Conservation (phyloP, 2,888 invertebrate species). For the Coleophora deauratella region DNA sequence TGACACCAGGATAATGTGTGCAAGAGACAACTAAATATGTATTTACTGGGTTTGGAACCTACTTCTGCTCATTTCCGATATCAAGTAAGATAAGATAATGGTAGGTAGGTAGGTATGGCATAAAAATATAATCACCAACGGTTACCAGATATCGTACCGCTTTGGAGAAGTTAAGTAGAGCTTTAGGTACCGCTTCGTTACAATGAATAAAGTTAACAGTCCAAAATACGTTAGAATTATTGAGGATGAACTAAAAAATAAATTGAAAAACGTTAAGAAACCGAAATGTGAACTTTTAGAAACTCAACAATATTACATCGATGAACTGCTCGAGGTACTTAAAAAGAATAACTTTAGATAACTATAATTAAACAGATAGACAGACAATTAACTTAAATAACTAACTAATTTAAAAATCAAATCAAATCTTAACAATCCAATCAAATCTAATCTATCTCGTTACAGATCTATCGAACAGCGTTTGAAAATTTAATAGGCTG, state of each 20-base stretch:
- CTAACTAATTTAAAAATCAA: no score
- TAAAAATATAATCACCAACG: background rate
- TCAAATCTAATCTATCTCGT: no score
- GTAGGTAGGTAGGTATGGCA: slow-evolving; percentile 38
- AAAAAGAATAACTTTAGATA: background rate
- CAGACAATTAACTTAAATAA: no score
- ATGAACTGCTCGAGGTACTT: slow-evolving; percentile 35
- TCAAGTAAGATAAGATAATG: slow-evolving; percentile 34
- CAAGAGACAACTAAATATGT: no score
- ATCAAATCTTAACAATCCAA: no score
- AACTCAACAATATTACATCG: slow-evolving; percentile 39
- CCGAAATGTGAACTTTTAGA: slow-evolving; percentile 38
- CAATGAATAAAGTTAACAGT: slow-evolving; percentile 13
- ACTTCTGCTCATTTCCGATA: background rate
- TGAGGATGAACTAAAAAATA: slow-evolving; percentile 28
- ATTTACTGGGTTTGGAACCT: no score
- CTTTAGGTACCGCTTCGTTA: background rate
- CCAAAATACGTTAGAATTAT: slow-evolving; percentile 54
- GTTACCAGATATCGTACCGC: no score
- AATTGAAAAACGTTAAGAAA: slow-evolving; percentile 36
- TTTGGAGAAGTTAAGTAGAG: no score
- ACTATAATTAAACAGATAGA: no score
- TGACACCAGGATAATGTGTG: no score
- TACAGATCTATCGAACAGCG: slow-evolving; percentile 53
- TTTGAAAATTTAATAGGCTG: slow-evolving; percentile 41